These are phyloP conservation scores for Indicator indicator DNA, from an alignment of 2,113 vertebrate genomes.

Conservation along the genomic window DNA sequence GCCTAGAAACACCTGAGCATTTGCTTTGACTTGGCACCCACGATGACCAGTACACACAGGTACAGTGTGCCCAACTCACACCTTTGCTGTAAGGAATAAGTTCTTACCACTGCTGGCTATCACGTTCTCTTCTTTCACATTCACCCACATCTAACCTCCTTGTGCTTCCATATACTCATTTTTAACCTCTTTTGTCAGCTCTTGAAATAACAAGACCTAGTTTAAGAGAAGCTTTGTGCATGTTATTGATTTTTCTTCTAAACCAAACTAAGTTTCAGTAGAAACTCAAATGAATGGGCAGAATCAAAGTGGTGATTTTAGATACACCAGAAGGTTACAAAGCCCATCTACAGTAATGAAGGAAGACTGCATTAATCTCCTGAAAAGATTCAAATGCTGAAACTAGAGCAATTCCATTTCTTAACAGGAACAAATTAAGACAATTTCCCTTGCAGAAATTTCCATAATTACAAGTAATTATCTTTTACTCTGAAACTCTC, in stretches of 20 bases:
- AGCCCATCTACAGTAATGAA: slow-evolving; percentile 62
- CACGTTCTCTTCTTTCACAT: neutral
- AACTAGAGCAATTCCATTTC: slow-evolving; percentile 67
- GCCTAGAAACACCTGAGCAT: neutral
- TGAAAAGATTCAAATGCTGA: slow-evolving; percentile 68
- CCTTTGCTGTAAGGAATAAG: neutral
- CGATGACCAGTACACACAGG: neutral
- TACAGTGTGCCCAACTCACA: accelerated
- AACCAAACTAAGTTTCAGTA: slow-evolving; percentile 43
- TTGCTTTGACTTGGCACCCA: neutral
- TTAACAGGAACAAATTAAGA: slow-evolving; percentile 74
- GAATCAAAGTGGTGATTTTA: slow-evolving; percentile 66
- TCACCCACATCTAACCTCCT: neutral
- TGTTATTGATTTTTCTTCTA: neutral
- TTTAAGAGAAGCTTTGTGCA: slow-evolving; percentile 26
- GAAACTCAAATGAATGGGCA: slow-evolving; percentile 46
- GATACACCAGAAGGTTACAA: slow-evolving; percentile 60
- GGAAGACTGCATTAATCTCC: slow-evolving; percentile 63
- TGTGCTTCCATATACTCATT: neutral
- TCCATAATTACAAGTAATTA: slow-evolving; percentile 77
- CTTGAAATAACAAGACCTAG: neutral
- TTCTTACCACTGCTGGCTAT: neutral
- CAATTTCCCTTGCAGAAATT: slow-evolving; percentile 72
- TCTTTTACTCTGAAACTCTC: slow-evolving; percentile 70
- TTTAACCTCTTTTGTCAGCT: neutral